Percentiles rank a stretch among this genome's conserved stretches.
phyloP scores from a whole-genome alignment of 2,888 invertebrate genomes.

The Lymantria dispar region DNA sequence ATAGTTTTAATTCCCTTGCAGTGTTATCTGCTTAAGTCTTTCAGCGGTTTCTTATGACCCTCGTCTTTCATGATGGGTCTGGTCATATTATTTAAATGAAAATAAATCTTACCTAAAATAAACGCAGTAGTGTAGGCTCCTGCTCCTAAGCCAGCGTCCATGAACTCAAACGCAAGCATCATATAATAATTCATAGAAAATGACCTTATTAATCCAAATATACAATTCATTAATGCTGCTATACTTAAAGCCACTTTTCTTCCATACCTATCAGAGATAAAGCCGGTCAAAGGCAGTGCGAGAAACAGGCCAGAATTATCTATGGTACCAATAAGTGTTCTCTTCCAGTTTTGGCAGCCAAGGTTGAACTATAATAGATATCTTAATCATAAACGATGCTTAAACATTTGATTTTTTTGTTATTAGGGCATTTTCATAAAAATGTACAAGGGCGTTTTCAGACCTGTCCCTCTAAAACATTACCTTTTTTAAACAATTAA shows the following conservation, averaged over 20 bases:
- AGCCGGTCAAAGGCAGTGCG: constrained; percentile 86
- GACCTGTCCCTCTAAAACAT: too few species aligned
- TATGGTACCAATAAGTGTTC: constrained; percentile 87
- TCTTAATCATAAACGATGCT: too few species aligned
- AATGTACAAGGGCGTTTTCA: too few species aligned
- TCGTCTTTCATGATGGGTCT: too few species aligned
- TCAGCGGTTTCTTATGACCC: too few species aligned
- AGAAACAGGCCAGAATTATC: constrained; percentile 88
- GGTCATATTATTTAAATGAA: too few species aligned
- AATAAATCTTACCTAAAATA: constrained; percentile 76
- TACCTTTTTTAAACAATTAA: too few species aligned
- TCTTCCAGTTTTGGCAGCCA: constrained; percentile 87
- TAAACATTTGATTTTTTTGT: too few species aligned
- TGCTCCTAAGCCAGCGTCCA: constrained; percentile 80
- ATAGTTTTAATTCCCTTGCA: too few species aligned
- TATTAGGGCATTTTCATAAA: too few species aligned
- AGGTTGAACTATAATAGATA: constrained; percentile 82
- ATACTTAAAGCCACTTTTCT: constrained; percentile 83
- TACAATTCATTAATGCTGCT: constrained; percentile 77
- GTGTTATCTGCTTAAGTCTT: too few species aligned
- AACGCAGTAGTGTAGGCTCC: constrained; percentile 83
- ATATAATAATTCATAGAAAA: constrained; percentile 80
- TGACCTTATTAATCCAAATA: constrained; percentile 80
- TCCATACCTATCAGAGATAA: constrained; percentile 88
- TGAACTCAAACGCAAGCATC: constrained; percentile 80